Evolutionary conservation across 2,888 invertebrate species (phyloP).

Genomic region (Lymantria dispar): DNA sequence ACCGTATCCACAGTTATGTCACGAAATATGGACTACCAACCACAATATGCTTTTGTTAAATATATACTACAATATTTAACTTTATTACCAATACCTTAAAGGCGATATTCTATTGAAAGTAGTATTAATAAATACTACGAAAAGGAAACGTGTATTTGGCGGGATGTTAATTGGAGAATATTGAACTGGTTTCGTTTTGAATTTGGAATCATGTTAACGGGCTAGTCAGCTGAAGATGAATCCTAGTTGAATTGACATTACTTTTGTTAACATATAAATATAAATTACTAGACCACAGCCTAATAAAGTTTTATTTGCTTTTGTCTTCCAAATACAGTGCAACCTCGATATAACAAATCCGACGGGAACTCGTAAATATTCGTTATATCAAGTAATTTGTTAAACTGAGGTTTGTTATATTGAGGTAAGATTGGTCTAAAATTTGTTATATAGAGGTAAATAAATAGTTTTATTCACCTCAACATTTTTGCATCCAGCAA

Average conservation of each 20-base stretch:
- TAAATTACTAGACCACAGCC: neutral
- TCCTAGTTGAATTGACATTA: conserved; percentile 1
- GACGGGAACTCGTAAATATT: too few relatives aligned
- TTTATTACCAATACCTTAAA: neutral
- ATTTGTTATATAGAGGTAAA: too few relatives aligned
- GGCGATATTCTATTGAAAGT: neutral
- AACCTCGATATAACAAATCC: too few relatives aligned
- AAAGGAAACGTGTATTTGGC: conserved; percentile 7
- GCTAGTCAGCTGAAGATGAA: conserved; percentile 3
- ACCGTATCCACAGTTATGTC: conserved; percentile 22
- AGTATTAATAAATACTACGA: neutral
- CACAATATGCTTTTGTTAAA: neutral
- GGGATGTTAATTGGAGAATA: conserved; percentile 8
- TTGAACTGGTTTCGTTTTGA: conserved; percentile 10
- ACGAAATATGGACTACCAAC: conserved; percentile 27
- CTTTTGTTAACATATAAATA: neutral
- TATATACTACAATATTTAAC: conserved; percentile 3
- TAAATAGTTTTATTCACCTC: too few relatives aligned
- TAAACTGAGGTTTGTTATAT: too few relatives aligned
- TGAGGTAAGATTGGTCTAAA: too few relatives aligned
- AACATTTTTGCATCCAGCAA: too few relatives aligned
- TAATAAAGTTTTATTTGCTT: too few relatives aligned
- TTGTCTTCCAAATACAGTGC: too few relatives aligned
- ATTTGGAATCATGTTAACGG: conserved; percentile 8
- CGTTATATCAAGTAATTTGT: too few relatives aligned